These are phyloP conservation scores for Chiroxiphia lanceolata DNA, from an alignment of 2,797 vertebrate genomes.

Conservation along the genomic window DNA sequence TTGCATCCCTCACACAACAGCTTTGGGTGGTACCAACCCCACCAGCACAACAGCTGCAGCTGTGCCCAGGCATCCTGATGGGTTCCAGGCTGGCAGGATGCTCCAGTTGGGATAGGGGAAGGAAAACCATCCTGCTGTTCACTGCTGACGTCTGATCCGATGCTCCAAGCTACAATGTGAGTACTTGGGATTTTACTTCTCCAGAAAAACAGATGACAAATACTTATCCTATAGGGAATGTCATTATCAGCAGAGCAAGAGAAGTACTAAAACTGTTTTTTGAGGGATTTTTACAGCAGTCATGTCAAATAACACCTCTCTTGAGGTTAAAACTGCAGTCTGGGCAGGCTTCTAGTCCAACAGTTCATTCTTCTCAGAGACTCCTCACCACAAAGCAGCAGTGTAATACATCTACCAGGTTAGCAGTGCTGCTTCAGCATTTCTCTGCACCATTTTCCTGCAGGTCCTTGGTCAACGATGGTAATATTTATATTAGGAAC, in stretches of 20 bases:
- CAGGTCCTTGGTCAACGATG: not conserved
- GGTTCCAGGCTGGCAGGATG: not conserved
- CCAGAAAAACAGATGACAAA: not conserved
- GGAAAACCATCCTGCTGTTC: fast-evolving
- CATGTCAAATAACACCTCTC: not conserved
- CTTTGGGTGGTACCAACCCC: not conserved
- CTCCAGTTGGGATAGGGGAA: fast-evolving
- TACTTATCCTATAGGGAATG: not conserved
- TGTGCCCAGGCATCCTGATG: not conserved
- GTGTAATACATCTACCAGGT: not conserved
- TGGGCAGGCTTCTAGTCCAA: not conserved
- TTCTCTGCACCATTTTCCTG: not conserved
- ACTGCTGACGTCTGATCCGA: not conserved
- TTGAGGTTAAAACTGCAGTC: not conserved
- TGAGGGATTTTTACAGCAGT: not conserved
- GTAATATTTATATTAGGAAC: not conserved
- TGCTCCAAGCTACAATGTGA: fast-evolving
- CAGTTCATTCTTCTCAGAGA: not conserved
- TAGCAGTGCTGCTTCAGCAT: not conserved
- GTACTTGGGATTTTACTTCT: not conserved
- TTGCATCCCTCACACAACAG: not conserved
- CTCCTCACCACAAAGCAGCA: not conserved
- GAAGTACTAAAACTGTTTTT: not conserved
- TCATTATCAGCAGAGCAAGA: not conserved
- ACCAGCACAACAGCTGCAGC: not conserved